Conservation (phyloP, 2,113 vertebrate genomes). For the Mirounga angustirostris region DNA sequence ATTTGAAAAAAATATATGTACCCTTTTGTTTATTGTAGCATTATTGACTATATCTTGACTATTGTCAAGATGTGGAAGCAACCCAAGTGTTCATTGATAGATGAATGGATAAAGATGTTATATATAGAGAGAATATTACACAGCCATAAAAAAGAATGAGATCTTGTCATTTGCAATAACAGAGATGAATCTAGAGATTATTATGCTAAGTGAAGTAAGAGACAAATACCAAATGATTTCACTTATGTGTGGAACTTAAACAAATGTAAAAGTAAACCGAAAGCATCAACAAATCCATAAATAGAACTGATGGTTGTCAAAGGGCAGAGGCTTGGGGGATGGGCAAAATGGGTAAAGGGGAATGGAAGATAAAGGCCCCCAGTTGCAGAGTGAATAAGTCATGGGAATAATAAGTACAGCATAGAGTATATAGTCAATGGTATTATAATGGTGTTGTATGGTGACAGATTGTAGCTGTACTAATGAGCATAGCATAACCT, state of each 20-base stretch:
- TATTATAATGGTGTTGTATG: not conserved
- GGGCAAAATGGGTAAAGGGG: not conserved
- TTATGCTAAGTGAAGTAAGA: not conserved
- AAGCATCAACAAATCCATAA: not conserved
- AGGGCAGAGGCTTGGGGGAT: not conserved
- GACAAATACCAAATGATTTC: not conserved
- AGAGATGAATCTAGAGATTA: not conserved
- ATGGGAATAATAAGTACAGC: not conserved
- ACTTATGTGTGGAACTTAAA: not conserved
- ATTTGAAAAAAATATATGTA: not conserved
- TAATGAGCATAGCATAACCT: not conserved
- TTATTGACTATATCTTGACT: not conserved
- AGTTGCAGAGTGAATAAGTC: not conserved
- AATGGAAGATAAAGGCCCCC: not conserved
- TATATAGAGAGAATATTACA: not conserved
- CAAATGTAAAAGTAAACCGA: not conserved
- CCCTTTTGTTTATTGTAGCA: not conserved
- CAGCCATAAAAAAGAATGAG: not conserved
- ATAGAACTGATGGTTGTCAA: not conserved
- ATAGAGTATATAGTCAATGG: not conserved
- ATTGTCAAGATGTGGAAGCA: not conserved
- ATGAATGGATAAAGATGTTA: not conserved
- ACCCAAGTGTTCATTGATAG: not conserved
- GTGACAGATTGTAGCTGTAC: not conserved
- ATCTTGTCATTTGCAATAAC: not conserved